A percentile compares a stretch with the other conserved stretches of the same genome.
These are phyloP conservation scores for Drosophila tsacasi DNA, from an alignment of 1,140 invertebrate genomes.

Conservation along the genomic window DNA sequence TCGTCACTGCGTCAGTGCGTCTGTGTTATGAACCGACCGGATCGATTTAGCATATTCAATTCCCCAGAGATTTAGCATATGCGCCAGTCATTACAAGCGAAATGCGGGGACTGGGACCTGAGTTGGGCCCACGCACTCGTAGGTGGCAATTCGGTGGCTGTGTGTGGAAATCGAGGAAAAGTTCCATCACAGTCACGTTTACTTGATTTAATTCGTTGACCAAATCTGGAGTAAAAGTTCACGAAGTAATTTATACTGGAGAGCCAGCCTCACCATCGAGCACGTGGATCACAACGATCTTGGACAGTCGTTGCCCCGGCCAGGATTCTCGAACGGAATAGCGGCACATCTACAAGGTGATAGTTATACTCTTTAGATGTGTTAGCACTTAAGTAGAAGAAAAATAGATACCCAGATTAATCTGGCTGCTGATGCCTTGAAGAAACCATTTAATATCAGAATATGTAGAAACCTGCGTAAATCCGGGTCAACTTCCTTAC, in stretches of 20 bases:
- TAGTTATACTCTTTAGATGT: not conserved
- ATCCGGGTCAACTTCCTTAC: constrained; percentile 42
- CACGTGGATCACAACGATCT: constrained; percentile 63
- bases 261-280: constrained; percentile 12
- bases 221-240: constrained; percentile 81
- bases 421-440: not conserved
- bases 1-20: constrained; percentile 50
- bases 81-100: constrained; percentile 56
- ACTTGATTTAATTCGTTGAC: constrained; percentile 70
- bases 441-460: not conserved
- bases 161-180: constrained; percentile 77
- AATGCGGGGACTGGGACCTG: constrained; percentile 12
- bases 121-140: constrained; percentile 21
- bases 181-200: constrained; percentile 73
- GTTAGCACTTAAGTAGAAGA: not conserved
- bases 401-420: not conserved
- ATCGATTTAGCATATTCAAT: constrained; percentile 72
- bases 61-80: constrained; percentile 64
- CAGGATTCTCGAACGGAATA: not conserved
- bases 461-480: not conserved
- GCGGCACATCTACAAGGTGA: not conserved
- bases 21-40: constrained; percentile 58
- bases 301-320: constrained; percentile 6
- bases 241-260: constrained; percentile 67
- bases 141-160: constrained; percentile 25